Conservation (phyloP, 2,113 vertebrate genomes). For the Eolophus roseicapilla region DNA sequence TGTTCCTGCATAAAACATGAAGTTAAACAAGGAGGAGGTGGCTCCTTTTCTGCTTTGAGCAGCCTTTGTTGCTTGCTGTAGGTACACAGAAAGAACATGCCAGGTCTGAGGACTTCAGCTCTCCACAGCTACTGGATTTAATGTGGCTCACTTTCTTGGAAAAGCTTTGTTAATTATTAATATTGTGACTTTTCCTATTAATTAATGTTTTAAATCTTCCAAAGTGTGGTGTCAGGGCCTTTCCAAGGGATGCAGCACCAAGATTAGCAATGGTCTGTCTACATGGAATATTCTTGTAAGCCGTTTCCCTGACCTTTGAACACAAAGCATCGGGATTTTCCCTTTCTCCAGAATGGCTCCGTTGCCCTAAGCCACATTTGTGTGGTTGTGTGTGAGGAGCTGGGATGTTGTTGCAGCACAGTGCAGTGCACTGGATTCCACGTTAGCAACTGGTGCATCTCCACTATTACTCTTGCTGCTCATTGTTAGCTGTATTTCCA, state of each 20-base stretch:
- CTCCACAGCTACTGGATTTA: background rate
- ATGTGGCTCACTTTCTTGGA: background rate
- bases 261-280: background rate
- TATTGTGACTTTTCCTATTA: background rate
- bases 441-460: background rate
- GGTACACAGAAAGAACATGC: rapidly evolving
- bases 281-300: background rate
- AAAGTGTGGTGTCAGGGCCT: background rate
- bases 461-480: background rate
- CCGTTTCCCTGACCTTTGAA: rapidly evolving
- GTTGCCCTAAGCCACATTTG: rapidly evolving
- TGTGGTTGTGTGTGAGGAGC: rapidly evolving
- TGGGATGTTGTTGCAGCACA: rapidly evolving
- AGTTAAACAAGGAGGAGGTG: background rate
- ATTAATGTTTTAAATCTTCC: background rate
- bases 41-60: background rate
- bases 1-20: background rate
- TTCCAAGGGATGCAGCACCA: background rate
- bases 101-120: background rate
- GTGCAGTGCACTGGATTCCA: background rate
- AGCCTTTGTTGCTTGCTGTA: background rate
- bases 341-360: background rate
- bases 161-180: background rate
- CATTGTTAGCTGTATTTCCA: background rate
- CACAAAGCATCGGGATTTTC: background rate